Base-by-base conservation (phyloP, 2,113 vertebrate species). In the Dicaeum eximium region DNA sequence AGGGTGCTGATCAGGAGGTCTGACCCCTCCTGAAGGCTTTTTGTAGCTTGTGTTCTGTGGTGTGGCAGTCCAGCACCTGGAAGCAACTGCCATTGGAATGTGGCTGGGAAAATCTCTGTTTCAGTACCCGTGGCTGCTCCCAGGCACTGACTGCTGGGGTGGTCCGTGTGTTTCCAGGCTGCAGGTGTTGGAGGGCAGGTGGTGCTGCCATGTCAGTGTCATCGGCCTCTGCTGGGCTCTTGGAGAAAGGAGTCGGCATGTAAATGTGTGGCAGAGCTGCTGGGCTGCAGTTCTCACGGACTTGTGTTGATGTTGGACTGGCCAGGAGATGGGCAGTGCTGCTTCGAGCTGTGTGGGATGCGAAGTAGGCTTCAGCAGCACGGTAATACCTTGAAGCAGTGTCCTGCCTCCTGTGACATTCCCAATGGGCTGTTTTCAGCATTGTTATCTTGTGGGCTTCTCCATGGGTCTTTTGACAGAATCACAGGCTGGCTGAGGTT, bases 281-380 rank as follows among this genome's bases (percentile, higher is more conserved):
- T 27, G 18, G 42, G 25, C 87, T 88, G 56, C 2, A 5, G 33
- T 57, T 77, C 27, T 54, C 38, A 42, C 27, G 19, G 28, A 10
- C 38, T 25, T 42, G 8, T 58, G 33, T 66, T 57, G 27, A 23
- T 84, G 48, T 38, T 78, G 48, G 53, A 42, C n/a, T 3, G 9
- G 10, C 60, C 0, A 0, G 20, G 66, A 37, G 38, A n/a, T 53
- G 67, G 47, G 35, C 27, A 53, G 30, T 14, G n/a, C 51, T 62
- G 42, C 42, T 16, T 18, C 0, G 1, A 47, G 77, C 38, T 70
- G n/a, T 47, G 31, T 1, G 1, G 15, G 31, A 17, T 20, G 44
- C 1, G 5, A 4, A 0, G 0, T 9, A 38, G 51, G 28, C 35
- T 57, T 35, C 50, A 71, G 38, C 17, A 48, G 42, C 7, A 1